A percentile compares a stretch with the other conserved stretches of the same genome.
These are phyloP conservation scores for Cherax destructor DNA, from an alignment of 1,140 invertebrate genomes.

Conservation along the genomic window DNA sequence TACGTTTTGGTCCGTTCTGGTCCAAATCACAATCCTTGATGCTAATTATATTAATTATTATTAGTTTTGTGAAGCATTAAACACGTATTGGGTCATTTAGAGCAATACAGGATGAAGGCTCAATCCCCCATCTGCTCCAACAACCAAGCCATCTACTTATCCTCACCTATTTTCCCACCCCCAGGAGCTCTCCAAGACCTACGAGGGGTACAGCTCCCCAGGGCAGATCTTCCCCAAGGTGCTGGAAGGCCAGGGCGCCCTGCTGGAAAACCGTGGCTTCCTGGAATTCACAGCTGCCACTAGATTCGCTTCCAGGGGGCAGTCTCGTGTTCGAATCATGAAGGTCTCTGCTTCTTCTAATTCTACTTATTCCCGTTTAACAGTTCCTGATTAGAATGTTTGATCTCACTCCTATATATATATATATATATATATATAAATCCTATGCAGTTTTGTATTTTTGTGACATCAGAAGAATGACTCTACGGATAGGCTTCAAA, in stretches of 20 bases:
- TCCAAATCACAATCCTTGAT: too few species aligned
- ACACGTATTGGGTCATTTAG: too few species aligned
- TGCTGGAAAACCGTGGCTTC: constrained; percentile 4
- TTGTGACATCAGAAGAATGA: too few species aligned
- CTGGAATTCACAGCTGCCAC: constrained; percentile 10
- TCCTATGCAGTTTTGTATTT: too few species aligned
- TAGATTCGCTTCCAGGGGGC: neutral
- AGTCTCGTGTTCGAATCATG: constrained; percentile 5
- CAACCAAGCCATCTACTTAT: neutral
- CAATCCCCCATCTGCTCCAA: too few species aligned
- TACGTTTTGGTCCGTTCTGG: neutral
- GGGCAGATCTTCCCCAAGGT: constrained; percentile 21
- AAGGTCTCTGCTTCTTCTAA: neutral
- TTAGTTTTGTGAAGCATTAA: too few species aligned
- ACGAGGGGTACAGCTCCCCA: neutral
- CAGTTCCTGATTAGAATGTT: neutral
- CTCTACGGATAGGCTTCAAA: too few species aligned
- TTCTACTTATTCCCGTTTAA: neutral
- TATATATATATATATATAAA: constrained; percentile 4
- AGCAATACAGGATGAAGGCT: too few species aligned
- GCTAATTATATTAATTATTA: too few species aligned
- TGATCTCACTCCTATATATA: neutral
- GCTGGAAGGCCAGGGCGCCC: neutral
- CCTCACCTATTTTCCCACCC: neutral
- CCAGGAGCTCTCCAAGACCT: constrained; percentile 1